Percentiles rank a stretch among this genome's conserved stretches.
Evolutionary conservation across 2,888 invertebrate genomes (phyloP).

Genomic region (Branchellion lobata): DNA sequence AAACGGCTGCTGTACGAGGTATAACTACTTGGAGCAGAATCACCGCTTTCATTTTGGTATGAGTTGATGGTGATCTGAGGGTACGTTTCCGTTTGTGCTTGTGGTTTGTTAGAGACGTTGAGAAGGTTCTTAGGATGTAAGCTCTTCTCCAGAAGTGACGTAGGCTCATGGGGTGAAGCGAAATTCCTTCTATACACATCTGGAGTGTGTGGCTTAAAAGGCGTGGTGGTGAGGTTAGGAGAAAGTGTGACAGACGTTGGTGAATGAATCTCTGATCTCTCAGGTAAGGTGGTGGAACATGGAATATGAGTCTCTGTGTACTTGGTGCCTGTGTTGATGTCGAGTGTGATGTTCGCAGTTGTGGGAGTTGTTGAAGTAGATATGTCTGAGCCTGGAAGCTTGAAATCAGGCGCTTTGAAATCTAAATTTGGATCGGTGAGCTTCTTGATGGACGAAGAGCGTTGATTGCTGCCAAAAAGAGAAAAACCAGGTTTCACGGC

Average conservation of each 20-base stretch:
- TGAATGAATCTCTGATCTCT: not conserved
- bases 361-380: not conserved
- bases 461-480: conserved; percentile 5
- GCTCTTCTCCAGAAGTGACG: too few species aligned
- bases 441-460: conserved; percentile 3
- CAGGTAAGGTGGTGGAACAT: not conserved
- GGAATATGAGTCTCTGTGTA: not conserved
- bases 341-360: not conserved
- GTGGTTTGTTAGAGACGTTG: not conserved
- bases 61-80: not conserved
- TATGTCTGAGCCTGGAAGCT: not conserved
- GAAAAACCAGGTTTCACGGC: not conserved
- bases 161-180: too few species aligned
- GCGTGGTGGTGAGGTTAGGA: not conserved
- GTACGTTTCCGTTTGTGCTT: not conserved
- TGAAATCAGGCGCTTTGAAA: not conserved
- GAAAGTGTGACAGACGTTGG: not conserved
- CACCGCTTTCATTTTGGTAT: not conserved
- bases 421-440: not conserved
- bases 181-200: not conserved
- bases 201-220: not conserved
- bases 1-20: not conserved
- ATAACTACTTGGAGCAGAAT: not conserved
- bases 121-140: not conserved
- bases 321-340: not conserved